A percentile compares a stretch with the other conserved stretches of the same genome.
These are phyloP conservation scores for Botrylloides violaceus DNA, from an alignment of 23 tunicate genomes.

Conservation along the genomic window DNA sequence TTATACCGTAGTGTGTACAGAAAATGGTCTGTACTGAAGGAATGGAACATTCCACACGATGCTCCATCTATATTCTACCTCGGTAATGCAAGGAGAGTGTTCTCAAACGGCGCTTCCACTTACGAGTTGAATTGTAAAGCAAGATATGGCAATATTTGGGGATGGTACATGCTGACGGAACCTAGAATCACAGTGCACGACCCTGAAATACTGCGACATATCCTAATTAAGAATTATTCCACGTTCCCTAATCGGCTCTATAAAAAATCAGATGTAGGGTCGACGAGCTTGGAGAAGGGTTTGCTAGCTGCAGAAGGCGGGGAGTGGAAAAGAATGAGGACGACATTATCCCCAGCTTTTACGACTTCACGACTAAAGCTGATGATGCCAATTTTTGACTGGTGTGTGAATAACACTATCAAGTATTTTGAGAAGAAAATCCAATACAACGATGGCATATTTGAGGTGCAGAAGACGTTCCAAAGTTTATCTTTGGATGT, in stretches of 20 bases:
- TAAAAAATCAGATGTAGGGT: neutral
- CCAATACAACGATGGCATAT: conserved; percentile 26
- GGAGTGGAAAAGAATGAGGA: neutral
- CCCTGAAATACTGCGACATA: neutral
- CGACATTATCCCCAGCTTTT: neutral
- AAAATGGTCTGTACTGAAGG: neutral
- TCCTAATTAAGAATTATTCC: neutral
- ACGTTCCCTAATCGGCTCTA: neutral
- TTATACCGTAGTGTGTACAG: no score
- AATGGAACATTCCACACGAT: neutral
- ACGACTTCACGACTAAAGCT: neutral
- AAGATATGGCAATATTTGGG: neutral
- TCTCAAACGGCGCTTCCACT: neutral
- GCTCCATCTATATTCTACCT: neutral
- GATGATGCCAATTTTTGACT: neutral
- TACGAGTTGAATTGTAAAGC: neutral
- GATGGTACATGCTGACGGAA: neutral
- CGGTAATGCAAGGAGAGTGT: neutral
- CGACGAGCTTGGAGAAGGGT: neutral
- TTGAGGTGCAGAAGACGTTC: conserved; percentile 38
- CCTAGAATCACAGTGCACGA: neutral
- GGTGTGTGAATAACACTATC: neutral
- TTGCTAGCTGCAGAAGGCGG: neutral
- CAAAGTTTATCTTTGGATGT: conserved; percentile 45
- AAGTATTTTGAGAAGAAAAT: conserved; percentile 8